phyloP scores from a whole-genome alignment of 2,113 vertebrate species.

The Odocoileus hemionus region DNA sequence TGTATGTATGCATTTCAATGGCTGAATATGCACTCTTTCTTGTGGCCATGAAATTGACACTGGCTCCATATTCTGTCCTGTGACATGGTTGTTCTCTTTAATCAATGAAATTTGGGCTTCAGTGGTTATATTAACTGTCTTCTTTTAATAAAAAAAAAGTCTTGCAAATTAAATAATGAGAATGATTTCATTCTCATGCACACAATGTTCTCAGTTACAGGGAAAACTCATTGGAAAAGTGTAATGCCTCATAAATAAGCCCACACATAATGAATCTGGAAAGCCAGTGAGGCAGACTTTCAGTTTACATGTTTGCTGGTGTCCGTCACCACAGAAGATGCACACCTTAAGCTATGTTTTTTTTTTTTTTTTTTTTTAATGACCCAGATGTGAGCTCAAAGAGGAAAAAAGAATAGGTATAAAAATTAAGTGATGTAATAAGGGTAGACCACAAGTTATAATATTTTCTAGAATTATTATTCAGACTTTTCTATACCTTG shows the following conservation, averaged over 20 bases:
- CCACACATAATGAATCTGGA: background rate
- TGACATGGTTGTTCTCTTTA: background rate
- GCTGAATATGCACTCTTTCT: background rate
- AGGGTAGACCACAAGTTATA: background rate
- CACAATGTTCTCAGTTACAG: background rate
- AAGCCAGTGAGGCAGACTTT: background rate
- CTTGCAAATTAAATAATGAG: background rate
- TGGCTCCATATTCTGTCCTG: background rate
- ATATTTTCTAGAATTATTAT: background rate
- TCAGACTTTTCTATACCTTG: background rate
- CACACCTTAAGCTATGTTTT: background rate
- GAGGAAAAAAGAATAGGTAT: background rate
- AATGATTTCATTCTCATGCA: background rate
- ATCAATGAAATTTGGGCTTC: background rate
- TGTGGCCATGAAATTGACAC: background rate
- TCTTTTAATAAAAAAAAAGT: background rate
- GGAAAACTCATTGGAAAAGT: background rate
- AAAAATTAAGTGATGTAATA: background rate
- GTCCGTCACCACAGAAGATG: background rate
- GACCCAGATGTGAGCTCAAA: background rate
- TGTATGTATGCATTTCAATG: background rate
- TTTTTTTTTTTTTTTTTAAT: background rate
- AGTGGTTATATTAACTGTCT: background rate
- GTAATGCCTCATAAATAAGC: background rate
- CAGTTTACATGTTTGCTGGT: background rate